Base-by-base conservation (phyloP, 2,113 vertebrate genomes). In the Rhinolophus sinicus region DNA sequence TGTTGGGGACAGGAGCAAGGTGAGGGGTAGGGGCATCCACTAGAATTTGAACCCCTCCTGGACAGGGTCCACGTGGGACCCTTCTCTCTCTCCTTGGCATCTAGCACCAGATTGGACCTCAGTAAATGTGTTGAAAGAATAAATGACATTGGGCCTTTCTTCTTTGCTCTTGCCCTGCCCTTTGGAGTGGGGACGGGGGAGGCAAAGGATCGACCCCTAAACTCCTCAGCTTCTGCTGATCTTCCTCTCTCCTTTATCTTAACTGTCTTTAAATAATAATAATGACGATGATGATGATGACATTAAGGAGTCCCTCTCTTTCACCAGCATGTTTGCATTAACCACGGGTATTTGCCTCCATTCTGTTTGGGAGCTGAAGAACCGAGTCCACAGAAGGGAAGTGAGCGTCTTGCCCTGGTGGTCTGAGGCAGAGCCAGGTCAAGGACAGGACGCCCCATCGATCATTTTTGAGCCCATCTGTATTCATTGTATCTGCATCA, bases 391-490 rank as follows among this genome's bases (percentile, higher is more conserved):
- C 2, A 4, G 24, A 52, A 52, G 65, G 30, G 38, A 18, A 1
- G 21, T 0, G 0, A 1, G 21, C 0, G 0, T 62, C 35, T 86
- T 12, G 15, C 16, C 40, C 62, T 3, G 65, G 65, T 38, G 65
- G 65, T 30, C 6, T 3, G 19, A 85, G 88, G 86, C 56, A 10
- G 65, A 65, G 52, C 54, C 81, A 12, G 44, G 88, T 30, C 2
- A 2, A 64, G 93, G 72, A n/a, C 3, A 0, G 44, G 72, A 65
- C 38, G 26, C 26, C 18, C 14, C 78, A 84, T 69, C 1, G 1
- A 44, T 96, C 64, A 65, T 24, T 50, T 58, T 8, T 5, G n/a
- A 84, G 64, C 24, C 38, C 2, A 2, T 15, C 38, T 2, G 3
- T 15, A 24, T 56, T 58, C 92, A 15, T 83, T 67, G 35, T 56